These are phyloP conservation scores for Enteromius treurensis DNA, from an alignment of 2,797 vertebrate species.

Conservation along the genomic window DNA sequence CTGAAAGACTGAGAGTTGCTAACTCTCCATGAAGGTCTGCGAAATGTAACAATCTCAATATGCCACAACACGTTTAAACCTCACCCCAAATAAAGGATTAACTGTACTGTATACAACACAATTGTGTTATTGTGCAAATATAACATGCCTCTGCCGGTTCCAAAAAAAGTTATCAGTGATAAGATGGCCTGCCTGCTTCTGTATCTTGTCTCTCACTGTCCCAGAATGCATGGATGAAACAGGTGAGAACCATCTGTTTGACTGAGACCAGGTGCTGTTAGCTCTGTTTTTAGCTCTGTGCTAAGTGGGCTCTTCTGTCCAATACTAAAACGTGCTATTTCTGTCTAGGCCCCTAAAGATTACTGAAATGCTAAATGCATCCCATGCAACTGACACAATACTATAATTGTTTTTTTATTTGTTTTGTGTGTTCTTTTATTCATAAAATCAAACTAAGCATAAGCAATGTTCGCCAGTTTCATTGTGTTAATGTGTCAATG, in stretches of 20 bases:
- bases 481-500: slow-evolving; percentile 23
- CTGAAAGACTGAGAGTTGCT: slow-evolving; percentile 31
- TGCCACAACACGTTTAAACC: slow-evolving; percentile 45
- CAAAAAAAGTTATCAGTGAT: not conserved
- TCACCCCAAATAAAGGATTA: slow-evolving; percentile 49
- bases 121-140: slow-evolving; percentile 42
- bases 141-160: slow-evolving; percentile 34
- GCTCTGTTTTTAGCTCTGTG: slow-evolving; percentile 57
- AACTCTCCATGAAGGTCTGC: slow-evolving; percentile 21
- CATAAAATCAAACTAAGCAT: not conserved
- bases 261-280: slow-evolving; percentile 71
- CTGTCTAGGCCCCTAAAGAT: slow-evolving; percentile 40
- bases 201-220: slow-evolving; percentile 28
- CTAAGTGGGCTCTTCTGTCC: slow-evolving; percentile 69
- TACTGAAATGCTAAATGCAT: not conserved
- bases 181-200: not conserved
- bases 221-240: slow-evolving; percentile 50
- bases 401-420: not conserved
- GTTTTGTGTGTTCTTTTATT: not conserved
- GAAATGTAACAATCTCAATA: slow-evolving; percentile 13
- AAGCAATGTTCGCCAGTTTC: slow-evolving; percentile 11
- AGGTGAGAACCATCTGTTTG: slow-evolving; percentile 71
- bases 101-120: slow-evolving; percentile 36
- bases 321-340: slow-evolving; percentile 66
- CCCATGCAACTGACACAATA: not conserved